phyloP scores from a whole-genome alignment of 1,140 invertebrate species.

The Pantala flavescens region DNA sequence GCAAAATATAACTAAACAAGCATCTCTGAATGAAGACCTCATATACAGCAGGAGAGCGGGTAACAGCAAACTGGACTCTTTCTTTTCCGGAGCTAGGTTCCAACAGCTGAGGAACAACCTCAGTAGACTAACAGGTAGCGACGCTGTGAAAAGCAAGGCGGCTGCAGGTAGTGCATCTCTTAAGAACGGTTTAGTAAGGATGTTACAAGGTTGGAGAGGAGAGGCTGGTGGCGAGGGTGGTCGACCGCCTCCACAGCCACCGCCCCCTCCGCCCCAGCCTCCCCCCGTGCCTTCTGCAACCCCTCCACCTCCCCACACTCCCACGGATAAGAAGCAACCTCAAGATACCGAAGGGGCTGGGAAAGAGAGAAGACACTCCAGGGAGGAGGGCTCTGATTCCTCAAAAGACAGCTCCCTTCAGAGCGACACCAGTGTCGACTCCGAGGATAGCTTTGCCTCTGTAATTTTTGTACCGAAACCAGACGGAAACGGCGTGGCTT shows the following conservation, averaged over 20 bases:
- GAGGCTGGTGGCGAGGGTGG: conserved; percentile 30
- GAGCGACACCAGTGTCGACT: conserved; percentile 85
- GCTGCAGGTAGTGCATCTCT: conserved; percentile 52
- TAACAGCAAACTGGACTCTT: conserved; percentile 51
- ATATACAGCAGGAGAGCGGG: conserved; percentile 48
- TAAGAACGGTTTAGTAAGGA: conserved; percentile 57
- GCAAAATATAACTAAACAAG: conserved; percentile 78
- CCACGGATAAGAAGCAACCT: conserved; percentile 29
- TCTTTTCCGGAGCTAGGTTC: conserved; percentile 61
- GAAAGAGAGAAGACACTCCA: conserved; percentile 50
- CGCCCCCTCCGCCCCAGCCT: background rate
- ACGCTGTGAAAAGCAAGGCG: background rate
- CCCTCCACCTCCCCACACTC: conserved; percentile 22
- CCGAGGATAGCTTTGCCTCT: conserved; percentile 82
- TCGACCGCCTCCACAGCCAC: background rate
- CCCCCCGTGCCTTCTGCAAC: conserved; percentile 19
- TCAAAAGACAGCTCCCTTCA: conserved; percentile 85
- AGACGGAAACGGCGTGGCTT: conserved; percentile 26
- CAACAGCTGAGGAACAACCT: conserved; percentile 75
- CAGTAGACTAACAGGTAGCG: conserved; percentile 36
- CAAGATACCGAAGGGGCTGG: conserved; percentile 29
- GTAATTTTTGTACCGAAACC: conserved; percentile 77
- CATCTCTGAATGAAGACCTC: conserved; percentile 76
- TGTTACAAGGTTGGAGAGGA: conserved; percentile 62
- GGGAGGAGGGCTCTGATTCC: conserved; percentile 79